These are phyloP conservation scores for Ephydatia muelleri DNA, from an alignment of 37 sponge, comb jelly and placozoan species.

Conservation along the genomic window DNA sequence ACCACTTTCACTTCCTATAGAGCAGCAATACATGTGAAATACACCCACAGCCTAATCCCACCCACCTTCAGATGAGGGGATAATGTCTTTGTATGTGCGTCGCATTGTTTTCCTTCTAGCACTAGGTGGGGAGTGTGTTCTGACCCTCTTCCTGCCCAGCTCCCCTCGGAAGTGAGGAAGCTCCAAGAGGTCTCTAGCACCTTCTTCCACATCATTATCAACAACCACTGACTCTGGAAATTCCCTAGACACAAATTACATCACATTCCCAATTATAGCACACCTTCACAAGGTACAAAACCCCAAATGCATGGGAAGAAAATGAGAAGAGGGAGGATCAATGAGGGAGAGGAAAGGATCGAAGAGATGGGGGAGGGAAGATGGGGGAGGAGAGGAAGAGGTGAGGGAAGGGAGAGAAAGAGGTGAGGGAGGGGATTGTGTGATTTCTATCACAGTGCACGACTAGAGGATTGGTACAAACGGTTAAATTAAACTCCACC, in stretches of 20 bases:
- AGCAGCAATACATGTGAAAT: not conserved
- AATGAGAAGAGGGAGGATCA: not conserved
- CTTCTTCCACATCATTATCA: constrained; percentile 67
- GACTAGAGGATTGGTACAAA: too few species aligned
- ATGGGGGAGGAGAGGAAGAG: not conserved
- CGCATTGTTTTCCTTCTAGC: constrained; percentile 5
- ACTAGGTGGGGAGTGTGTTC: not conserved
- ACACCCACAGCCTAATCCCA: too few species aligned
- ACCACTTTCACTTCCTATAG: constrained; percentile 8
- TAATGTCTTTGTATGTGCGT: not conserved
- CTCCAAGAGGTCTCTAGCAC: constrained; percentile 60
- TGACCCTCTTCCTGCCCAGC: not conserved
- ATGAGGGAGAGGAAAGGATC: not conserved
- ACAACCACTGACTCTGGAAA: constrained; percentile 9
- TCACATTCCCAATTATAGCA: too few species aligned
- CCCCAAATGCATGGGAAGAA: not conserved
- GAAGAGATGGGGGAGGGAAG: not conserved
- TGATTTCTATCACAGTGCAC: too few species aligned
- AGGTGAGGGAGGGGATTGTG: not conserved
- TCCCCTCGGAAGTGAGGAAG: constrained; percentile 15
- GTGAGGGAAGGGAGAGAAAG: not conserved
- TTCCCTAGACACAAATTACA: constrained; percentile 8
- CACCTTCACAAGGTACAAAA: not conserved
- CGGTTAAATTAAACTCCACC: too few species aligned
- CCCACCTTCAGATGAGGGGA: not conserved